Conservation (phyloP, 2,113 vertebrate species). For the Corvus hawaiiensis region DNA sequence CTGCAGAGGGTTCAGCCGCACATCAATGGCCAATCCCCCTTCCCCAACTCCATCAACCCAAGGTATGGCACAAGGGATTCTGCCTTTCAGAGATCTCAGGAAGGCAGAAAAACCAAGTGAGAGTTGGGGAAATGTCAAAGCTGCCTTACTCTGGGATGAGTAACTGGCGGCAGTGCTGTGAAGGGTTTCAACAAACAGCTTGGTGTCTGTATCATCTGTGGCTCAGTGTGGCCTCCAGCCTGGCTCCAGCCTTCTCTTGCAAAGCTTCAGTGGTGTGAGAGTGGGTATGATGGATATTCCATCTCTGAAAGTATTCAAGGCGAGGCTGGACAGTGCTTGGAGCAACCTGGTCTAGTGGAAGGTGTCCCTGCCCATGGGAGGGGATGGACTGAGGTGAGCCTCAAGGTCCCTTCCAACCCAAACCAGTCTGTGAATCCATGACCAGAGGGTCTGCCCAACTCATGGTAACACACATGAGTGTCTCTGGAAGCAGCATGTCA, state of each 20-base stretch:
- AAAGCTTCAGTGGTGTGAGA: neutral
- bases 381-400: neutral
- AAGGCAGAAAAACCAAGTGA: neutral
- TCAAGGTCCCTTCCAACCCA: neutral
- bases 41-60: neutral
- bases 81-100: neutral
- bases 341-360: neutral
- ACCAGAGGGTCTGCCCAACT: neutral
- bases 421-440: neutral
- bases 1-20: neutral
- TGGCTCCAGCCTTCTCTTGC: neutral
- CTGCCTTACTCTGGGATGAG: neutral
- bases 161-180: neutral
- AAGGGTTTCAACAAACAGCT: neutral
- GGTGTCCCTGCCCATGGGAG: neutral
- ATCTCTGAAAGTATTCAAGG: neutral
- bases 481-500: neutral
- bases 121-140: neutral
- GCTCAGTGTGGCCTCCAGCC: neutral
- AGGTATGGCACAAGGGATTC: neutral
- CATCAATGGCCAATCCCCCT: neutral
- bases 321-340: neutral
- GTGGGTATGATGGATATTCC: neutral
- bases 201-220: rapidly evolving
- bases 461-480: rapidly evolving